A percentile compares a stretch with the other conserved stretches of the same genome.
Evolutionary conservation across 2,113 vertebrate genomes (phyloP).

Genomic region (Acrocephalus arundinaceus): DNA sequence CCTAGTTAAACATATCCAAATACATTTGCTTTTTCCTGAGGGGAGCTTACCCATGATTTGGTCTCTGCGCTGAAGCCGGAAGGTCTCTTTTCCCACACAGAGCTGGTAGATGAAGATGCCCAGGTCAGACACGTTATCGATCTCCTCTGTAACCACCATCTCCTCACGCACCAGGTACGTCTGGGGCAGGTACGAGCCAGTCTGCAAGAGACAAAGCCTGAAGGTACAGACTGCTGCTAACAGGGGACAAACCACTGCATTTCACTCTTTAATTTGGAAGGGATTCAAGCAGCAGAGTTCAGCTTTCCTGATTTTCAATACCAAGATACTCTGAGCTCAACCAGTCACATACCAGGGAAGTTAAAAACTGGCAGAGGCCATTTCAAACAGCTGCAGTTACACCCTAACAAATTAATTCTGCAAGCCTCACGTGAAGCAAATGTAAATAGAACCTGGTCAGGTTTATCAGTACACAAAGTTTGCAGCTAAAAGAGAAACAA

Average conservation of each 20-base stretch:
- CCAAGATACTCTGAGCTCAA: not conserved
- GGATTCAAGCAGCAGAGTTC: not conserved
- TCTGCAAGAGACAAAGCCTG: conserved; percentile 65
- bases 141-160: conserved; percentile 89
- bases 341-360: not conserved
- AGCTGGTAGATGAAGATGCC: conserved; percentile 92
- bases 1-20: not conserved
- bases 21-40: accelerated
- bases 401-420: not conserved
- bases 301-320: not conserved
- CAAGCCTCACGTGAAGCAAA: not conserved
- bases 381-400: not conserved
- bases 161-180: conserved; percentile 92
- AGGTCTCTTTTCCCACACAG: conserved; percentile 88
- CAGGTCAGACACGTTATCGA: conserved; percentile 84
- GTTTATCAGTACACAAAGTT: not conserved
- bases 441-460: not conserved
- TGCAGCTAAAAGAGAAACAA: not conserved
- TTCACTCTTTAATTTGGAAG: not conserved
- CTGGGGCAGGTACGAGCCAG: conserved; percentile 85
- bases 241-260: not conserved
- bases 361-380: not conserved
- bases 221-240: not conserved
- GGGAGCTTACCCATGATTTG: conserved; percentile 75
- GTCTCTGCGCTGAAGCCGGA: conserved; percentile 86